Conservation (phyloP, 2,797 vertebrate species). For the Melanotaenia nigrans region DNA sequence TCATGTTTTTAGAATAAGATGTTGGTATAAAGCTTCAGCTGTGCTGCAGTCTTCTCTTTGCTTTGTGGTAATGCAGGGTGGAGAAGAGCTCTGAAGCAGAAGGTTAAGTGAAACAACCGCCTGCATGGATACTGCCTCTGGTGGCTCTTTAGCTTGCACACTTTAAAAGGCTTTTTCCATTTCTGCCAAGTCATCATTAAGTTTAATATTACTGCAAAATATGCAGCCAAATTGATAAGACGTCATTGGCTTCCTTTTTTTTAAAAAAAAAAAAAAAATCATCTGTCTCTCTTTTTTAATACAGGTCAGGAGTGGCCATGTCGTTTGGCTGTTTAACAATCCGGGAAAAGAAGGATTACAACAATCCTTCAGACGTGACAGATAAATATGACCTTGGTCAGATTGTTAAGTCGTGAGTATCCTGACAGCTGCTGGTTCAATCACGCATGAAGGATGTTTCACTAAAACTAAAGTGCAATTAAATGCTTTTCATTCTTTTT, state of each 20-base stretch:
- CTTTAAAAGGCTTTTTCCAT: conserved; percentile 12
- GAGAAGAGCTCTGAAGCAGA: conserved; percentile 31
- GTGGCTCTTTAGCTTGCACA: conserved; percentile 28
- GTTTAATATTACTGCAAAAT: conserved; percentile 34
- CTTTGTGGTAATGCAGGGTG: conserved; percentile 15
- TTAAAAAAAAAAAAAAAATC: background rate
- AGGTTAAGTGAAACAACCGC: conserved; percentile 27
- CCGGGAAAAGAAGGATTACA: conserved; percentile 98
- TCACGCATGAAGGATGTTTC: background rate
- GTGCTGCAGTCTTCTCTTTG: conserved; percentile 8
- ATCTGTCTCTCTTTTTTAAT: conserved; percentile 25
- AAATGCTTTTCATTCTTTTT: conserved; percentile 21
- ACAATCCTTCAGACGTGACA: conserved; percentile 95
- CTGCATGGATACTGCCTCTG: conserved; percentile 17
- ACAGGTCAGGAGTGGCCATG: conserved; percentile 87
- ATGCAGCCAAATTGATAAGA: conserved; percentile 29
- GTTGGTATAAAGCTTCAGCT: conserved; percentile 9
- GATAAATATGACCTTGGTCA: conserved; percentile 99
- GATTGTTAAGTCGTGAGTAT: conserved; percentile 97
- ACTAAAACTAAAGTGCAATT: background rate
- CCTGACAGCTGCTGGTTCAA: background rate
- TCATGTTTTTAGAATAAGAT: conserved; percentile 9
- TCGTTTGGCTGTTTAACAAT: conserved; percentile 98
- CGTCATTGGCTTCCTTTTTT: conserved; percentile 3
- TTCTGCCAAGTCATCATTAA: conserved; percentile 50